A percentile compares a stretch with the other conserved stretches of the same genome.
phyloP scores from a whole-genome alignment of 2,113 vertebrate species.

The human (Homo sapiens) region DNA sequence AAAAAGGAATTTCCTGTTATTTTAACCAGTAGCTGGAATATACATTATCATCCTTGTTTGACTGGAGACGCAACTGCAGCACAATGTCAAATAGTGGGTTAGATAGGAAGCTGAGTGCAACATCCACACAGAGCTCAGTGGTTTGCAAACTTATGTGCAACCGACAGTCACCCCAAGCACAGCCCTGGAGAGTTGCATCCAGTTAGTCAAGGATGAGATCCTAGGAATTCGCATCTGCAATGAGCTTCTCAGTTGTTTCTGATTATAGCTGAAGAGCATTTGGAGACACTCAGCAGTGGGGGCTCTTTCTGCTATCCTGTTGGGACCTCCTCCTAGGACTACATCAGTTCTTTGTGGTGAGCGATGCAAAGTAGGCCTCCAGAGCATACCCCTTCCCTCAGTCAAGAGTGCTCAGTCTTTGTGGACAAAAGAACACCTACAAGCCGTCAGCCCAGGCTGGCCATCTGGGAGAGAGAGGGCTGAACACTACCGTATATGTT shows the following conservation, averaged over 20 bases:
- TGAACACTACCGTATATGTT: accelerated
- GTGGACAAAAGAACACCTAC: neutral
- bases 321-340: neutral
- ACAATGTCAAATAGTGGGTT: neutral
- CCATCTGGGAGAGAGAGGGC: neutral
- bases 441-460: too few species aligned
- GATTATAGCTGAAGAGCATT: neutral
- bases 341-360: neutral
- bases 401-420: too few species aligned
- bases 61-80: neutral
- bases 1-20: neutral
- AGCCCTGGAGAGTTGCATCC: neutral
- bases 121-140: neutral
- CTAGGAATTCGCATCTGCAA: neutral
- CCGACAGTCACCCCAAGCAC: neutral
- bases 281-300: neutral
- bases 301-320: too few species aligned
- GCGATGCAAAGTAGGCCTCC: neutral
- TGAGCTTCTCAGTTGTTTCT: neutral
- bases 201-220: neutral
- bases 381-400: neutral
- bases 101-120: too few species aligned
- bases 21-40: neutral
- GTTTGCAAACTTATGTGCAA: neutral
- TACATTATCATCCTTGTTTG: neutral